Evolutionary conservation across 2,888 invertebrate species (phyloP).

Genomic region (Perizoma affinitatum): DNA sequence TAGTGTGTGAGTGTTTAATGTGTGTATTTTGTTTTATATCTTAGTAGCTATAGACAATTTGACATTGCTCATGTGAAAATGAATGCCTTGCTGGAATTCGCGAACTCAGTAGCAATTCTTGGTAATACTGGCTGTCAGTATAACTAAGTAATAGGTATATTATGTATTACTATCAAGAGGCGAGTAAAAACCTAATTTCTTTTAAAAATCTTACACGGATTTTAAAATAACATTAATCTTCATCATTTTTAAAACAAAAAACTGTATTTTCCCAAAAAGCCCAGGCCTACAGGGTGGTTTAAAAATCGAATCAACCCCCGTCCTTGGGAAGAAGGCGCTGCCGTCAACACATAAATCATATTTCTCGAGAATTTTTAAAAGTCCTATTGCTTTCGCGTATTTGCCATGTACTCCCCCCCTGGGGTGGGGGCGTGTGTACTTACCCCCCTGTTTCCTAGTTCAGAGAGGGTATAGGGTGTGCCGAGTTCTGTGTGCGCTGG

Average conservation of each 20-base stretch:
- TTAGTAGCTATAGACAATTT: too few relatives aligned
- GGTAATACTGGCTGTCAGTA: too few relatives aligned
- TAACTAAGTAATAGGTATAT: too few relatives aligned
- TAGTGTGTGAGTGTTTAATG: too few relatives aligned
- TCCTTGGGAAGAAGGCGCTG: slow-evolving; percentile 73
- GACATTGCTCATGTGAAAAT: too few relatives aligned
- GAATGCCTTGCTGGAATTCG: too few relatives aligned
- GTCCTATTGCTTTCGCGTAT: slow-evolving; percentile 85
- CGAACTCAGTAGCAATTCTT: too few relatives aligned
- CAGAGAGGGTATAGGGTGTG: slow-evolving; percentile 64
- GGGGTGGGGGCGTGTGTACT: slow-evolving; percentile 75
- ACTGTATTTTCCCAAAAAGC: slow-evolving; percentile 64
- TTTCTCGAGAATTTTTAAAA: slow-evolving; percentile 85
- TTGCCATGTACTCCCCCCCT: slow-evolving; percentile 82
- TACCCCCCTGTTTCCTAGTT: slow-evolving; percentile 84
- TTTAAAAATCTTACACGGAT: slow-evolving; percentile 3
- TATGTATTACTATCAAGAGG: background rate
- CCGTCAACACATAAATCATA: slow-evolving; percentile 85
- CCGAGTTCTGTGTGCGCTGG: slow-evolving; percentile 44
- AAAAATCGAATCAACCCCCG: slow-evolving; percentile 83
- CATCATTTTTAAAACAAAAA: slow-evolving; percentile 46
- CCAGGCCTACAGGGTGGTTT: slow-evolving; percentile 72
- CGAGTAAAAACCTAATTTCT: background rate
- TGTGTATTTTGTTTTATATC: too few relatives aligned
- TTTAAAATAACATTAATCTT: slow-evolving; percentile 36